Evolutionary conservation across 2,888 invertebrate genomes (phyloP).

Genomic region (Pterostichus niger): DNA sequence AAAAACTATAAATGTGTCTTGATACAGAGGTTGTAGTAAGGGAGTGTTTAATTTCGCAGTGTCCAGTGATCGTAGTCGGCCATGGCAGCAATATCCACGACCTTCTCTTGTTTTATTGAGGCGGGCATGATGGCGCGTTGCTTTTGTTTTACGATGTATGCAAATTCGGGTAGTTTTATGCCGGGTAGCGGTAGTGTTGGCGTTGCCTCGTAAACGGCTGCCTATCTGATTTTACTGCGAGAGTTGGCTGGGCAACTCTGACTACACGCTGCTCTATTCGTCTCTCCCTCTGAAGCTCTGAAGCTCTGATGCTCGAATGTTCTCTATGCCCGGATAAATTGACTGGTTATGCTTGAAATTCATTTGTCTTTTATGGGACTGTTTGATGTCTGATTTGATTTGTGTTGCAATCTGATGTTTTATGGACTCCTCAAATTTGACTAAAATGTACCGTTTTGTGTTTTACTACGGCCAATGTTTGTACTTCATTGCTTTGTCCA

Average conservation of each 20-base stretch:
- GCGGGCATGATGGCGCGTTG: slow-evolving; percentile 3
- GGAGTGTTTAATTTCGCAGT: background rate
- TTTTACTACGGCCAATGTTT: background rate
- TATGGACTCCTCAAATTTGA: slow-evolving; percentile 52
- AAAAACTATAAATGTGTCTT: too few species aligned
- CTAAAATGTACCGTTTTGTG: slow-evolving; percentile 49
- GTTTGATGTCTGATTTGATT: slow-evolving; percentile 55
- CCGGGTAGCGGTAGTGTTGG: slow-evolving; percentile 36
- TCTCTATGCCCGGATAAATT: slow-evolving; percentile 14
- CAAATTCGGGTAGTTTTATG: slow-evolving; percentile 63
- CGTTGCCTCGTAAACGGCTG: slow-evolving; percentile 63
- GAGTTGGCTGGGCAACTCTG: background rate
- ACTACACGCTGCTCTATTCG: slow-evolving; percentile 24
- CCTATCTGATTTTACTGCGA: slow-evolving; percentile 62
- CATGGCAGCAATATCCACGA: too few species aligned
- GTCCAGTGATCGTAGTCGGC: background rate
- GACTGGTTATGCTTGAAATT: slow-evolving; percentile 59
- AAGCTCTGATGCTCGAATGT: too few species aligned
- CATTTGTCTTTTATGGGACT: slow-evolving; percentile 58
- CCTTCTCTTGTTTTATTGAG: background rate
- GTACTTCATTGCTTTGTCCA: background rate
- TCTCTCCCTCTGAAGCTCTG: background rate
- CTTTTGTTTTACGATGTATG: slow-evolving; percentile 65
- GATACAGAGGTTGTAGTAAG: background rate
- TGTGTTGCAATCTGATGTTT: slow-evolving; percentile 54